Evolutionary conservation across 2,113 vertebrate genomes (phyloP).

Genomic region (Gallinago jamesoni): DNA sequence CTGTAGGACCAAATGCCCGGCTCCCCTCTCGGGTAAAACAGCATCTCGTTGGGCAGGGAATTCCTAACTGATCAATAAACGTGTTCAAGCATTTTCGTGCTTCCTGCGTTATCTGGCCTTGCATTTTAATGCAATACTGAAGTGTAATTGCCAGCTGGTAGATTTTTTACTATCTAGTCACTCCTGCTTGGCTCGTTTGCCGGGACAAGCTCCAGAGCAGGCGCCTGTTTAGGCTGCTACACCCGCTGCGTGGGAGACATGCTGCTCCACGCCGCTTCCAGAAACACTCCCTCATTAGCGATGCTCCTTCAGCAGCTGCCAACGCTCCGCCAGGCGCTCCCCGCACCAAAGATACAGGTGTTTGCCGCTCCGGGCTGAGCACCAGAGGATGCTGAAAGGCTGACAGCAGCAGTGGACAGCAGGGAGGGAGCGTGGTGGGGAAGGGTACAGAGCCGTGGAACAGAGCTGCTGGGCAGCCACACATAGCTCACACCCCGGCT

Average conservation of each 20-base stretch:
- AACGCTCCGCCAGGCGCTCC: background rate
- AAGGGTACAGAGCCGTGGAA: background rate
- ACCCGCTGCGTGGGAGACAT: background rate
- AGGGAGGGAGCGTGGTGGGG: rapidly evolving
- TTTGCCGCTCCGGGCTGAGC: background rate
- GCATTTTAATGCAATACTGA: background rate
- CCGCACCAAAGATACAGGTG: rapidly evolving
- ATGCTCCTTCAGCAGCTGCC: background rate
- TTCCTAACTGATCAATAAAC: background rate
- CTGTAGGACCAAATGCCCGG: background rate
- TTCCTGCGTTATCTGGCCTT: background rate
- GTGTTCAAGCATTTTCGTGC: background rate
- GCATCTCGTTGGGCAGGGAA: background rate
- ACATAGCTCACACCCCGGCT: rapidly evolving
- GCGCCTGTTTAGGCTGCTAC: background rate
- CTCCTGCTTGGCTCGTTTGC: background rate
- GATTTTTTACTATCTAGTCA: background rate
- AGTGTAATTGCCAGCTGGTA: background rate
- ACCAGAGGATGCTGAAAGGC: rapidly evolving
- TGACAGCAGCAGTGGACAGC: background rate
- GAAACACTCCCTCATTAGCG: background rate
- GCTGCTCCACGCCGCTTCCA: background rate
- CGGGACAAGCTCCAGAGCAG: background rate
- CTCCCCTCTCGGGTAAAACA: background rate
- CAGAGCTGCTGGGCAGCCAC: background rate